Conservation (phyloP, 1,140 invertebrate genomes). For the Dreissena rostriformis region DNA sequence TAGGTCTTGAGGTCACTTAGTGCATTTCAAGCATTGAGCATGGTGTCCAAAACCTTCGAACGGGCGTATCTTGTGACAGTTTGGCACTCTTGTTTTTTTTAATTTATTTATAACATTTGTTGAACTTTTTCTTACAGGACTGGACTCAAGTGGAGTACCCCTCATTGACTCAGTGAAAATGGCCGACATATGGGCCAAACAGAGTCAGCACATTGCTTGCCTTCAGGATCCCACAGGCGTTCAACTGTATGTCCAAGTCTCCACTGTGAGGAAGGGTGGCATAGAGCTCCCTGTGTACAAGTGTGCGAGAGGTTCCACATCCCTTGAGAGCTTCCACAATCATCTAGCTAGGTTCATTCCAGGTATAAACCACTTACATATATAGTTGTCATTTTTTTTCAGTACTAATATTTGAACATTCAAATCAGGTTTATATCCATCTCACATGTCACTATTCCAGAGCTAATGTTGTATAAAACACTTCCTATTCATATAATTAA, state of each 20-base stretch:
- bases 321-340: slow-evolving; percentile 61
- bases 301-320: slow-evolving; percentile 54
- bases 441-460: too few relatives aligned
- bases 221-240: slow-evolving; percentile 64
- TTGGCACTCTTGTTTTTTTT: too few relatives aligned
- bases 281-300: slow-evolving; percentile 39
- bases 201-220: slow-evolving; percentile 63
- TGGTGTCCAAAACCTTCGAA: too few relatives aligned
- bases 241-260: slow-evolving; percentile 57
- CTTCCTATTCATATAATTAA: too few relatives aligned
- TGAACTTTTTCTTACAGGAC: slow-evolving; percentile 13
- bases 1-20: too few relatives aligned
- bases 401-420: too few relatives aligned
- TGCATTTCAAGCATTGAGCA: too few relatives aligned
- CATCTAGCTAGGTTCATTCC: slow-evolving; percentile 64
- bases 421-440: too few relatives aligned
- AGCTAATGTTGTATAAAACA: too few relatives aligned
- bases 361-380: slow-evolving; percentile 44
- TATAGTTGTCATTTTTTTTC: too few relatives aligned
- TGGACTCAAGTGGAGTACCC: slow-evolving; percentile 65
- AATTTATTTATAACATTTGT: too few relatives aligned
- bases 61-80: too few relatives aligned
- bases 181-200: slow-evolving; percentile 57
- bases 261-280: slow-evolving; percentile 58
- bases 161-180: slow-evolving; percentile 55